These are phyloP conservation scores for Nemapogon koenigi DNA, from an alignment of 2,888 invertebrate genomes.

Conservation along the genomic window DNA sequence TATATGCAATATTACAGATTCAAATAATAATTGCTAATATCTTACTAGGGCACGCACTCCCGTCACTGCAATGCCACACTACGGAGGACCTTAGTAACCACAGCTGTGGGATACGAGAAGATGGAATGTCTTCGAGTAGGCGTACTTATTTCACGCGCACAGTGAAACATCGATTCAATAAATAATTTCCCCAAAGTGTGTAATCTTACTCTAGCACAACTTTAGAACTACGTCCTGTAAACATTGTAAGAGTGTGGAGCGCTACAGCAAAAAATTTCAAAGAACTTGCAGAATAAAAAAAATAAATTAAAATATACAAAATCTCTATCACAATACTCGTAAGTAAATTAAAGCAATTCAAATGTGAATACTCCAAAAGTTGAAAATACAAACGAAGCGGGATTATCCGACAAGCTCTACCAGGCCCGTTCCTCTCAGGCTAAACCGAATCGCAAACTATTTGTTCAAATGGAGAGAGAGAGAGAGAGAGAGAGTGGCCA, in stretches of 20 bases:
- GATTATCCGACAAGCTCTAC: constrained; percentile 21
- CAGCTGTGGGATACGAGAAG: too few relatives aligned
- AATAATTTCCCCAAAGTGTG: constrained; percentile 42
- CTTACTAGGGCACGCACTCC: constrained; percentile 59
- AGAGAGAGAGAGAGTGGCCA: constrained; percentile 29
- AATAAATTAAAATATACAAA: constrained; percentile 66
- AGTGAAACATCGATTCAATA: constrained; percentile 22
- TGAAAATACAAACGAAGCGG: constrained; percentile 51
- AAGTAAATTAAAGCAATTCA: constrained; percentile 66
- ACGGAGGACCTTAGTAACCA: constrained; percentile 17
- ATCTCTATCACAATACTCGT: constrained; percentile 67
- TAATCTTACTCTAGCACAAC: constrained; percentile 55
- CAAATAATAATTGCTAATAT: constrained; percentile 64
- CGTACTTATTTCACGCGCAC: constrained; percentile 6
- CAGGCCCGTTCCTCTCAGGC: constrained; percentile 9
- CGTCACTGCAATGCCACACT: constrained; percentile 28
- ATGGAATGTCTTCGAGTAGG: constrained; percentile 45
- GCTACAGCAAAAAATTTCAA: constrained; percentile 46
- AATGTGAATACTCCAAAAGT: constrained; percentile 62
- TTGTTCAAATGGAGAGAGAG: constrained; percentile 14
- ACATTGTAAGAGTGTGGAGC: constrained; percentile 53
- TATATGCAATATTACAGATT: constrained; percentile 63
- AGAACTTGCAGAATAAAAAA: constrained; percentile 59
- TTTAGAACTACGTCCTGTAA: constrained; percentile 50
- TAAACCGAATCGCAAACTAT: constrained; percentile 10